Conservation (phyloP, 2,113 vertebrate genomes). For the Nannospalax galili region DNA sequence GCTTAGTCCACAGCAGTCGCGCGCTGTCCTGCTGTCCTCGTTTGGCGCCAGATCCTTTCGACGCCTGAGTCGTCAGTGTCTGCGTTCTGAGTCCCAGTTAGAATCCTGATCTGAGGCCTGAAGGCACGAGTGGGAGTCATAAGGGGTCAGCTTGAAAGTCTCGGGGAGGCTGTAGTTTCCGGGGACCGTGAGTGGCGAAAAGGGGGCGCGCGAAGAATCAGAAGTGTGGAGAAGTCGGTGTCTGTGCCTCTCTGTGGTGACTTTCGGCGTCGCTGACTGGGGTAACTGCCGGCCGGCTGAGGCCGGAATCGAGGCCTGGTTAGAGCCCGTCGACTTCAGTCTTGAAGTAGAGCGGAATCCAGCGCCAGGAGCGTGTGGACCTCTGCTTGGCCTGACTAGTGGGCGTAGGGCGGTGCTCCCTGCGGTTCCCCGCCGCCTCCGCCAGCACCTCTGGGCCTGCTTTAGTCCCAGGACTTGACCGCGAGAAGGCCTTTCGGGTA, state of each 20-base stretch:
- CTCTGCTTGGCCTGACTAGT: too few relatives aligned
- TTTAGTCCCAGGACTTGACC: too few relatives aligned
- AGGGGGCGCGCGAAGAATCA: not conserved
- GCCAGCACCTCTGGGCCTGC: too few relatives aligned
- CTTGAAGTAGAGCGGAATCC: too few relatives aligned
- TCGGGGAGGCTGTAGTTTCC: not conserved
- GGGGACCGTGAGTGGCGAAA: not conserved
- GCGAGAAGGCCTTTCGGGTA: too few relatives aligned
- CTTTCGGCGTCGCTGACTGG: too few relatives aligned
- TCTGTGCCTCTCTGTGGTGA: not conserved
- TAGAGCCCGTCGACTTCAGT: too few relatives aligned
- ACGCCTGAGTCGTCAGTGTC: accelerated
- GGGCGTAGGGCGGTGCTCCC: too few relatives aligned
- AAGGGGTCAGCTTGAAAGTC: not conserved
- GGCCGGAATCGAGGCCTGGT: too few relatives aligned
- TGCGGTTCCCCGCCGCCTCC: too few relatives aligned
- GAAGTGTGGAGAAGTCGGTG: not conserved
- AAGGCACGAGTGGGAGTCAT: not conserved
- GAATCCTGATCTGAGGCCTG: not conserved
- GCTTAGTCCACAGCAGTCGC: accelerated
- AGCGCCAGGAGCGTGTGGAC: too few relatives aligned
- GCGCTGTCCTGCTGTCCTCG: accelerated
- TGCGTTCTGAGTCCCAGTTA: not conserved
- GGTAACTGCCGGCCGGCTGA: too few relatives aligned
- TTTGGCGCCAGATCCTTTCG: not conserved